phyloP scores from a whole-genome alignment of 2,113 vertebrate species.

The Anolis carolinensis region DNA sequence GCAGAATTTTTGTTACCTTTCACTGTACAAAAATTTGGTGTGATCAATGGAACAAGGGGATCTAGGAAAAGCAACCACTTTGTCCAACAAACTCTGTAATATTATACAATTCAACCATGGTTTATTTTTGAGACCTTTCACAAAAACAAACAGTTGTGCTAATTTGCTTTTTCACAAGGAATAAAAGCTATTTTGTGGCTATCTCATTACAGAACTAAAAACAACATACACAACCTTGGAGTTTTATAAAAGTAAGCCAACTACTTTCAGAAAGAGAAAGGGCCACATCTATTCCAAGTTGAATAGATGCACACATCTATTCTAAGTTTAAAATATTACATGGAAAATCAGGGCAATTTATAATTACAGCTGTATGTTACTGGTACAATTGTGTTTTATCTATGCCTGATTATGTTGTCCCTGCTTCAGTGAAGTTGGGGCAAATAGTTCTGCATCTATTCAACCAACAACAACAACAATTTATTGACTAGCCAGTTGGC shows the following conservation, averaged over 20 bases:
- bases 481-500: too few species aligned
- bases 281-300: neutral
- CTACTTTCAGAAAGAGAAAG: constrained; percentile 12
- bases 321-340: neutral
- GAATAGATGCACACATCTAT: neutral
- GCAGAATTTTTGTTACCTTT: neutral
- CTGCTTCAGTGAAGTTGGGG: neutral
- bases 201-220: constrained; percentile 41
- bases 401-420: neutral
- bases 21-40: neutral
- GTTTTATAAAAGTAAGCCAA: constrained; percentile 31
- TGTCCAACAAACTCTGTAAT: neutral
- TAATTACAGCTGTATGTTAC: neutral
- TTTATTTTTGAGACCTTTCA: too few species aligned
- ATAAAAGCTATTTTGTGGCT: constrained; percentile 37
- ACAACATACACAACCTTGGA: constrained; percentile 43
- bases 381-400: neutral
- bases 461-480: too few species aligned
- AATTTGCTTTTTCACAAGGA: constrained; percentile 22
- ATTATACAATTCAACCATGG: neutral
- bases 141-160: too few species aligned
- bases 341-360: fast-evolving
- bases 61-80: neutral
- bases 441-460: neutral
- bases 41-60: neutral